A percentile compares a stretch with the other conserved stretches of the same genome.
Conservation (phyloP, 2,888 invertebrate genomes). For the Drosophila maculinotata region DNA sequence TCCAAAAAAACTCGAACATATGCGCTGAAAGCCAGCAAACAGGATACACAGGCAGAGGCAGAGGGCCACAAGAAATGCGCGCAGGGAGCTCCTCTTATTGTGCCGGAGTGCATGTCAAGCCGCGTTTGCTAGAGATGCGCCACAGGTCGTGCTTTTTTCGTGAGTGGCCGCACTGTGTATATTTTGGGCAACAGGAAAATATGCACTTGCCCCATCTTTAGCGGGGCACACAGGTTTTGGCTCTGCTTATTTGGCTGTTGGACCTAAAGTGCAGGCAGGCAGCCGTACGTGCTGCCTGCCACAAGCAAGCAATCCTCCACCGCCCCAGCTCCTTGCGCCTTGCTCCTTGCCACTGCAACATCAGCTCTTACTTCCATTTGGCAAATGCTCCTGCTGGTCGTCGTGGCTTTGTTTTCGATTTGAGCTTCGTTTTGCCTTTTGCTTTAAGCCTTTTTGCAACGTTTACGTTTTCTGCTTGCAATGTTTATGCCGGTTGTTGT, state of each 20-base stretch:
- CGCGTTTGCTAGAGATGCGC: constrained; percentile 25
- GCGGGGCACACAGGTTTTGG: constrained; percentile 44
- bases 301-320: no score
- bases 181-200: constrained; percentile 2
- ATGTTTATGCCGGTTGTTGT: constrained; percentile 69
- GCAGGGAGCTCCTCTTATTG: constrained; percentile 7
- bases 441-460: constrained; percentile 72
- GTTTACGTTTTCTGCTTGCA: constrained; percentile 67
- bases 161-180: not conserved
- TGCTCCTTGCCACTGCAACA: constrained; percentile 20
- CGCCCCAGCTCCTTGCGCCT: no score
- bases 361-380: constrained; percentile 31
- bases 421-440: constrained; percentile 61
- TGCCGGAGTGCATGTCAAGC: constrained; percentile 45
- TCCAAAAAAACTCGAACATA: constrained; percentile 59
- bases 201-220: constrained; percentile 16
- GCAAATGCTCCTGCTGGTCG: constrained; percentile 46
- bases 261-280: constrained; percentile 57
- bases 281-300: constrained; percentile 43
- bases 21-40: constrained; percentile 46
- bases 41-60: constrained; percentile 34
- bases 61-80: no score
- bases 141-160: constrained; percentile 18
- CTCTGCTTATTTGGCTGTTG: constrained; percentile 26
- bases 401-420: constrained; percentile 74